Conservation (phyloP, 2,113 vertebrate genomes). For the Callithrix jacchus region DNA sequence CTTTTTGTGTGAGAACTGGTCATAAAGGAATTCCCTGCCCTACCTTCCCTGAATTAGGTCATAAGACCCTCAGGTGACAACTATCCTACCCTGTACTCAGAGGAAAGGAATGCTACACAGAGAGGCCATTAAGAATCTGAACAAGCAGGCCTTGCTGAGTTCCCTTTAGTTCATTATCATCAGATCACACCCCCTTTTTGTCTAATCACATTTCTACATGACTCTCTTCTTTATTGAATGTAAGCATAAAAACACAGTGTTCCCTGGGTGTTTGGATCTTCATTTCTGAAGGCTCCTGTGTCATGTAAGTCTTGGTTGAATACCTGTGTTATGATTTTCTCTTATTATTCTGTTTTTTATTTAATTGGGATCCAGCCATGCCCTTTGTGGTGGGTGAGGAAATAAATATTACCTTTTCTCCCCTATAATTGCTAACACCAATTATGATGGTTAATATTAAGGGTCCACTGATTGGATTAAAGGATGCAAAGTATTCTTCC, state of each 20-base stretch:
- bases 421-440: neutral
- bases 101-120: neutral
- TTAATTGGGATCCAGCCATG: neutral
- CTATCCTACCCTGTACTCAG: neutral
- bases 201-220: neutral
- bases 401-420: neutral
- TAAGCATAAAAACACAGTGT: neutral
- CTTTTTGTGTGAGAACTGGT: neutral
- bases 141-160: neutral
- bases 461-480: too few relatives aligned
- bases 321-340: neutral
- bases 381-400: neutral
- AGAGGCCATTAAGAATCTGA: neutral
- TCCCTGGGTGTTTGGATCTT: neutral
- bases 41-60: neutral
- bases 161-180: neutral
- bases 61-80: neutral
- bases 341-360: neutral
- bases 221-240: neutral
- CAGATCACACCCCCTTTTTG: neutral
- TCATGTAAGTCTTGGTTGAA: neutral
- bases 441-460: too few relatives aligned
- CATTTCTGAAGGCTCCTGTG: neutral
- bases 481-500: too few relatives aligned
- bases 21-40: neutral